Conservation (phyloP, 2,888 invertebrate genomes). For the Odontothrips loti region DNA sequence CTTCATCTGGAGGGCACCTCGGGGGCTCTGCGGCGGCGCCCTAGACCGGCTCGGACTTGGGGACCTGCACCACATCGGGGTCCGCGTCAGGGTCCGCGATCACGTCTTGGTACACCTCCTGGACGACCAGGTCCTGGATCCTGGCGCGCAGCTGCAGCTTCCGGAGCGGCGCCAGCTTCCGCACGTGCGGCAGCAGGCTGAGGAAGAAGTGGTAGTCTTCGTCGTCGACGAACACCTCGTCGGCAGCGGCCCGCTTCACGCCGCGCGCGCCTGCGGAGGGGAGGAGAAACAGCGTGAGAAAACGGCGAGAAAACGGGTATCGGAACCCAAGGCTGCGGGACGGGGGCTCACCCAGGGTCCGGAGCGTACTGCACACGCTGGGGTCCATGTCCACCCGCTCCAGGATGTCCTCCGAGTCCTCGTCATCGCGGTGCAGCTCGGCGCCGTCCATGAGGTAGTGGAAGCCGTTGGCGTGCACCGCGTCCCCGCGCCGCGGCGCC, state of each 20-base stretch:
- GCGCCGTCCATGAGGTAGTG: neutral
- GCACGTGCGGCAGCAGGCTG: conserved; percentile 44
- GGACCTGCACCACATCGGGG: neutral
- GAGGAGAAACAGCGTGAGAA: neutral
- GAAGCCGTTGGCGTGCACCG: neutral
- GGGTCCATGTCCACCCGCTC: neutral
- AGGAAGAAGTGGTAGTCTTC: conserved; percentile 48
- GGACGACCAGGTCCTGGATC: neutral
- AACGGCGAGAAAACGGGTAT: neutral
- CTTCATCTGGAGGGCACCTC: neutral
- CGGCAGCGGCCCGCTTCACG: neutral
- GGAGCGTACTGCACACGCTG: neutral
- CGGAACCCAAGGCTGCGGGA: neutral
- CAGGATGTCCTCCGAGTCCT: neutral
- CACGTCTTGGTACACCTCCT: neutral
- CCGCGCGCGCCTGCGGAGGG: neutral
- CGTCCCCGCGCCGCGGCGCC: neutral
- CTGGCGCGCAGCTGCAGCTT: neutral
- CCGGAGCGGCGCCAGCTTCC: neutral
- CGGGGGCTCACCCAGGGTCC: neutral
- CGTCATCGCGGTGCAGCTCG: neutral
- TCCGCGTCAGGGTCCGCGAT: no score
- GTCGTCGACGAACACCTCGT: conserved; percentile 39
- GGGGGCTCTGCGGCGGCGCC: neutral
- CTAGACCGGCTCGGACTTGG: neutral